Evolutionary conservation across 1,140 invertebrate species (phyloP).

Genomic region (Papilio machaon): DNA sequence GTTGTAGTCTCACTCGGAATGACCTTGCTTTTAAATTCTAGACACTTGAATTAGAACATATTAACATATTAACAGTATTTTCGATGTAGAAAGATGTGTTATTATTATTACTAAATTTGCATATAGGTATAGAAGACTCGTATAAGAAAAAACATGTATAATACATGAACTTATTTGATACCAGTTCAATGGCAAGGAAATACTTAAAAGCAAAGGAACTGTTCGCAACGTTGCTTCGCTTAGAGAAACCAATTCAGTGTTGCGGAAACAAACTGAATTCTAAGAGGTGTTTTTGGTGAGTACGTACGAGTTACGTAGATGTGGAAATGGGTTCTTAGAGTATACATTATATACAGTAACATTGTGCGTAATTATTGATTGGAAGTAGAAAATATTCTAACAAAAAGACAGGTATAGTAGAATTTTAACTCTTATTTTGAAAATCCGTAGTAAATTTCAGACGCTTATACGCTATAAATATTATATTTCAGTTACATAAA

Average conservation of each 20-base stretch:
- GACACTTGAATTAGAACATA: no score
- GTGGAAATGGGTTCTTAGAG: not conserved
- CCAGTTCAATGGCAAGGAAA: constrained; percentile 3
- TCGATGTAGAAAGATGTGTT: not conserved
- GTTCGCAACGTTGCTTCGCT: not conserved
- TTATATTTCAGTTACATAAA: no score
- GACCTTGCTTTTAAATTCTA: no score
- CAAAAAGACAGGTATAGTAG: not conserved
- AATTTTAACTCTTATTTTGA: not conserved
- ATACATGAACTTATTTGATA: not conserved
- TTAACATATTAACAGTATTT: no score
- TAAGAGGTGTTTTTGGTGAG: not conserved
- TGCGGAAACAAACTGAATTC: constrained; percentile 11
- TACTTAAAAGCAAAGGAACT: not conserved
- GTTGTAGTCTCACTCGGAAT: not conserved
- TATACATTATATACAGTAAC: not conserved
- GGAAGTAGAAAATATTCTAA: not conserved
- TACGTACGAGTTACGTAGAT: not conserved
- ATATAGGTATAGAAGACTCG: not conserved
- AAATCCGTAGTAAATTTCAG: not conserved
- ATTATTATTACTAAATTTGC: not conserved
- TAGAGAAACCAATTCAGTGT: constrained; percentile 12
- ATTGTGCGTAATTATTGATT: not conserved
- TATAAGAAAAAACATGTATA: not conserved
- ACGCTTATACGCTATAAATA: no score